These are phyloP conservation scores for Deroplatys truncata DNA, from an alignment of 2,888 invertebrate genomes.

Conservation along the genomic window DNA sequence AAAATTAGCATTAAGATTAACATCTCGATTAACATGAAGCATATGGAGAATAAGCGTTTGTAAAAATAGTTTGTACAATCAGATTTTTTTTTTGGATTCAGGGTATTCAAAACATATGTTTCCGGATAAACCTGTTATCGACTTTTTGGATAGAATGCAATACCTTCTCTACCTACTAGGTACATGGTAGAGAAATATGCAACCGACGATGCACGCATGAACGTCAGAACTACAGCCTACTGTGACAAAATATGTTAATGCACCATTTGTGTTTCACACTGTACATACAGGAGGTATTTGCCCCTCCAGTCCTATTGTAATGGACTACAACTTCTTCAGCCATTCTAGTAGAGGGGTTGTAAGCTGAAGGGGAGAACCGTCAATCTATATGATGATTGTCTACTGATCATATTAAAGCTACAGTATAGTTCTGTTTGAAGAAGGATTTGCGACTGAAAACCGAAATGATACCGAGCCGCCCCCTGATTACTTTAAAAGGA, in stretches of 20 bases:
- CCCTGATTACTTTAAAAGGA: not conserved
- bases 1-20: too few relatives aligned
- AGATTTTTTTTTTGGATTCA: too few relatives aligned
- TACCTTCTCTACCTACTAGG: too few relatives aligned
- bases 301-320: not conserved
- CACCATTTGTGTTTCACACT: not conserved
- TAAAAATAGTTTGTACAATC: too few relatives aligned
- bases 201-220: too few relatives aligned
- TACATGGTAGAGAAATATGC: too few relatives aligned
- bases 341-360: not conserved
- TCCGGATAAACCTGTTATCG: too few relatives aligned
- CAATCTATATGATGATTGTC: slow-evolving; percentile 13
- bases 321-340: not conserved
- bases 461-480: not conserved
- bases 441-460: not conserved
- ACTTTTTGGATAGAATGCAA: too few relatives aligned
- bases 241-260: not conserved
- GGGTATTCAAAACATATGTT: too few relatives aligned
- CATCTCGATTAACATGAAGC: too few relatives aligned
- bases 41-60: too few relatives aligned
- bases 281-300: not conserved
- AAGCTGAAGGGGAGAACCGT: not conserved
- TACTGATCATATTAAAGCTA: not conserved
- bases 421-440: not conserved
- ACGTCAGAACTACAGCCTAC: not conserved